Conservation (phyloP, 2,888 invertebrate species). For the Melanotus villosus region DNA sequence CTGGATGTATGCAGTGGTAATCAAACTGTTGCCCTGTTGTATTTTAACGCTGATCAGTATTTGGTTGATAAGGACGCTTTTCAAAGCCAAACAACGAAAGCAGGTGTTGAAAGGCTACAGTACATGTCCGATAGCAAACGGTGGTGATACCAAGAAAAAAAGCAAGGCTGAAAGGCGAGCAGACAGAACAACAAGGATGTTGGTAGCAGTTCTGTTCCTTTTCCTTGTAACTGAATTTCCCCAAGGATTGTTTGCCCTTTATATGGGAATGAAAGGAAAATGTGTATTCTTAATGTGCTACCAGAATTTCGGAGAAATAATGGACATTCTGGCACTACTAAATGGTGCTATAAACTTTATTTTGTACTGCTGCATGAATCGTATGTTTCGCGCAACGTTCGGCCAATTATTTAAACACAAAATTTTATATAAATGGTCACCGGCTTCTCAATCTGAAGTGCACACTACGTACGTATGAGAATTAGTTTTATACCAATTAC, state of each 20-base stretch:
- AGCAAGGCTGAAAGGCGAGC: conserved; percentile 81
- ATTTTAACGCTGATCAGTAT: conserved; percentile 81
- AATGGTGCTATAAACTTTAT: conserved; percentile 96
- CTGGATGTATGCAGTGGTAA: conserved; percentile 85
- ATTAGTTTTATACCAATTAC: conserved; percentile 34
- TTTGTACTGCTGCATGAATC: conserved; percentile 94
- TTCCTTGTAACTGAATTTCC: conserved; percentile 93
- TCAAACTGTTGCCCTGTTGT: conserved; percentile 85
- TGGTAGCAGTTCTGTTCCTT: conserved; percentile 87
- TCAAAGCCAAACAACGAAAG: conserved; percentile 82
- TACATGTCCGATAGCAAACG: conserved; percentile 67
- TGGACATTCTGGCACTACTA: conserved; percentile 91
- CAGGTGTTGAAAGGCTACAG: conserved; percentile 78
- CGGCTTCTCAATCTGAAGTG: conserved; percentile 74
- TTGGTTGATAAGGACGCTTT: conserved; percentile 80
- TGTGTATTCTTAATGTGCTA: conserved; percentile 88
- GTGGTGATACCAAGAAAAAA: conserved; percentile 63
- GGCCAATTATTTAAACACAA: conserved; percentile 77
- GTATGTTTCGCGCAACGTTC: conserved; percentile 90
- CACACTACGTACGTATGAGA: conserved; percentile 77
- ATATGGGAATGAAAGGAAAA: conserved; percentile 76
- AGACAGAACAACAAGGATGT: conserved; percentile 91
- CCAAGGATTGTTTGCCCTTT: conserved; percentile 73
- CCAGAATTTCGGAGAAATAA: conserved; percentile 84
- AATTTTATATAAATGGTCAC: conserved; percentile 74